Evolutionary conservation across 1,140 invertebrate species (phyloP).

Genomic region (Mactra quadrangularis): DNA sequence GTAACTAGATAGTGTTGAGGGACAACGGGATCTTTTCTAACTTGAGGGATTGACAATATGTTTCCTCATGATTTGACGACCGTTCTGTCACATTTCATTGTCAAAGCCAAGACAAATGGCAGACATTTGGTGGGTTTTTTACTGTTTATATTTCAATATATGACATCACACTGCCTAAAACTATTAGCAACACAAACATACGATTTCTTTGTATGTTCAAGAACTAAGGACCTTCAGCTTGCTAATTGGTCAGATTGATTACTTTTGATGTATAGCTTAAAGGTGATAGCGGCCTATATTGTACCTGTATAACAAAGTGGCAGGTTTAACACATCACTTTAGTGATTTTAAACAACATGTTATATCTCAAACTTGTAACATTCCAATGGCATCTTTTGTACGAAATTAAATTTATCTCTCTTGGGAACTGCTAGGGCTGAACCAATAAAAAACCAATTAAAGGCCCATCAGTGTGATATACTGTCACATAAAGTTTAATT

Average conservation of each 20-base stretch:
- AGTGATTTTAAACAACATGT: too few species aligned
- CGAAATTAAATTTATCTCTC: too few species aligned
- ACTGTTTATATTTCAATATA: neutral
- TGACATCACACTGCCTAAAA: slow-evolving; percentile 52
- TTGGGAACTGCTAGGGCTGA: too few species aligned
- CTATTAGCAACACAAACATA: slow-evolving; percentile 48
- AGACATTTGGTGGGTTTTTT: slow-evolving; percentile 9
- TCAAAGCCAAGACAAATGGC: slow-evolving; percentile 21
- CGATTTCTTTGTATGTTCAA: slow-evolving; percentile 25
- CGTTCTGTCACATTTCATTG: slow-evolving; percentile 49
- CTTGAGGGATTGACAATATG: slow-evolving; percentile 36
- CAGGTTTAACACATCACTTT: neutral
- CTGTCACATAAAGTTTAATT: too few species aligned
- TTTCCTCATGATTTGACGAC: slow-evolving; percentile 21
- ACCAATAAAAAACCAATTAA: too few species aligned
- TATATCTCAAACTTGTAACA: too few species aligned
- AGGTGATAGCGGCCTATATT: neutral
- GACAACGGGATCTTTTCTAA: slow-evolving; percentile 49
- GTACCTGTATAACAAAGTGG: slow-evolving; percentile 22
- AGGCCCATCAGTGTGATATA: too few species aligned
- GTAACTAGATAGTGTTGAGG: slow-evolving; percentile 49
- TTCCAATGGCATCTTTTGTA: too few species aligned
- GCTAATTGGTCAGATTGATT: slow-evolving; percentile 49
- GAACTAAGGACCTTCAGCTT: slow-evolving; percentile 13
- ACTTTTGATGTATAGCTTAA: slow-evolving; percentile 42